phyloP scores from a whole-genome alignment of 2,888 invertebrate genomes.

The Patella pellucida region DNA sequence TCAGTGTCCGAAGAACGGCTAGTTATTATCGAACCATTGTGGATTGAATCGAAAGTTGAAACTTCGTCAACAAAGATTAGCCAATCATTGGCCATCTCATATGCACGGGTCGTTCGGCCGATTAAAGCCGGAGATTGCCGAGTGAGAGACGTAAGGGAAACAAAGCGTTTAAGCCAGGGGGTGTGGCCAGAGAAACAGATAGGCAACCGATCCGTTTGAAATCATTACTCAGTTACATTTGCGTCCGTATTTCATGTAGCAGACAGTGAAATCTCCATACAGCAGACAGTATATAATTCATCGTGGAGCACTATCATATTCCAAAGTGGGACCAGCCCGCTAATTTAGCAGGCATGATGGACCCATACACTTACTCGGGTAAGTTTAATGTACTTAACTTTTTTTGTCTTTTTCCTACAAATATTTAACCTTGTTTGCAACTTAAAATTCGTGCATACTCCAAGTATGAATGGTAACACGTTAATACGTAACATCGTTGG shows the following conservation, averaged over 20 bases:
- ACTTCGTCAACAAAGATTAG: slow-evolving; percentile 1
- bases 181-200: slow-evolving; percentile 10
- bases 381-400: background rate
- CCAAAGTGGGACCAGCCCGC: slow-evolving; percentile 11
- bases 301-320: slow-evolving; percentile 11
- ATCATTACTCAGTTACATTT: slow-evolving; percentile 11
- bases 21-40: background rate
- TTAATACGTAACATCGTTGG: too few species aligned
- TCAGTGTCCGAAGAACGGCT: background rate
- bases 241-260: slow-evolving; percentile 11
- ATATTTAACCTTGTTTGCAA: too few species aligned
- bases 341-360: slow-evolving; percentile 11
- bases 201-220: slow-evolving; percentile 11
- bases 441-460: too few species aligned
- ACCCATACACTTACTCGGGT: slow-evolving; percentile 9
- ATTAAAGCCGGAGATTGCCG: background rate
- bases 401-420: too few species aligned
- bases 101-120: background rate
- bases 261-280: slow-evolving; percentile 7
- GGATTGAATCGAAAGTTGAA: slow-evolving; percentile 7
- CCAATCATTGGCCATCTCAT: background rate
- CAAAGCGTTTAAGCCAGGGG: slow-evolving; percentile 3
- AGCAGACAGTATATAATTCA: slow-evolving; percentile 2
- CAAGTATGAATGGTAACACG: too few species aligned
- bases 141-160: slow-evolving; percentile 7